phyloP scores from a whole-genome alignment of 2,113 vertebrate species.

The Brachyistius frenatus region DNA sequence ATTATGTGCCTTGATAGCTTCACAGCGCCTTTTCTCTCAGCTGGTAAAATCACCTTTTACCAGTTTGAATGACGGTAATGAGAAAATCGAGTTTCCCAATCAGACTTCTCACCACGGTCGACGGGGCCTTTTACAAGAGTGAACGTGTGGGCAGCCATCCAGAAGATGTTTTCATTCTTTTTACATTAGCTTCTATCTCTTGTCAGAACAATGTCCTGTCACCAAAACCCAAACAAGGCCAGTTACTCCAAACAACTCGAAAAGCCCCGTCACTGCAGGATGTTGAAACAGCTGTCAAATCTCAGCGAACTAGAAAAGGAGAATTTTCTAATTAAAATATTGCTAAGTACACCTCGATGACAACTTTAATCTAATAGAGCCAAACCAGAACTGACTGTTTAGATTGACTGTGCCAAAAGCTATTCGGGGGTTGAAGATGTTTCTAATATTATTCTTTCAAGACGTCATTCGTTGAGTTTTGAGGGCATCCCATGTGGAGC shows the following conservation, averaged over 20 bases:
- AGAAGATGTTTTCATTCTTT: conserved; percentile 55
- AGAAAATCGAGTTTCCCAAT: conserved; percentile 16
- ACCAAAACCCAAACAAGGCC: conserved; percentile 29
- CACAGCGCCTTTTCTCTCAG: not conserved
- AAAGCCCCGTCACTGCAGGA: conserved; percentile 11
- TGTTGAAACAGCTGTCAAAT: conserved; percentile 57
- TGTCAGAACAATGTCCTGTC: conserved; percentile 38
- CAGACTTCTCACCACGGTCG: conserved; percentile 16
- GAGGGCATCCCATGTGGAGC: no score
- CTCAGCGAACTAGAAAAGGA: conserved; percentile 27
- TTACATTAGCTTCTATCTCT: conserved; percentile 45
- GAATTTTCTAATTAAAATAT: conserved; percentile 3
- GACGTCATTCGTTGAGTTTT: no score
- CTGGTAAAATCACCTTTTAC: conserved; percentile 13
- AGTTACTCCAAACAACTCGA: conserved; percentile 31
- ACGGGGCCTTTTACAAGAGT: conserved; percentile 30
- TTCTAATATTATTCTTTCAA: no score
- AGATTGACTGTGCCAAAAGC: not conserved
- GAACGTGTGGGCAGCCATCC: conserved; percentile 53
- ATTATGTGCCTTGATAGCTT: not conserved
- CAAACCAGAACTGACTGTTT: not conserved
- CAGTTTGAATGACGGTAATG: conserved; percentile 20
- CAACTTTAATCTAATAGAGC: conserved; percentile 3
- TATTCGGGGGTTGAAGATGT: no score
- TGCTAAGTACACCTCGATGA: conserved; percentile 28